phyloP scores from a whole-genome alignment of 2,113 vertebrate genomes.

The Nestor notabilis region DNA sequence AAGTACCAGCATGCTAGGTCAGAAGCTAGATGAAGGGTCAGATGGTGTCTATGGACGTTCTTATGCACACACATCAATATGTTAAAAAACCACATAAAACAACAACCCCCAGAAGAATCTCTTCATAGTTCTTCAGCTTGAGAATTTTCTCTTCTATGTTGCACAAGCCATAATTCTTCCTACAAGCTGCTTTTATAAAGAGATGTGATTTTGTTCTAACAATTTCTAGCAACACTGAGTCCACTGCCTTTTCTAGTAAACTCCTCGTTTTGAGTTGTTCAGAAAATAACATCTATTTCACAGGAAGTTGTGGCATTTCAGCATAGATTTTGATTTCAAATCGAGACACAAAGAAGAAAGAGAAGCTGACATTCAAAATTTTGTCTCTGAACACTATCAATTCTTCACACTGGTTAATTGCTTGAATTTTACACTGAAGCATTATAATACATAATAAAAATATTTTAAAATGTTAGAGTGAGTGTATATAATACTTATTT shows the following conservation, averaged over 20 bases:
- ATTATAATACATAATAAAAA: neutral
- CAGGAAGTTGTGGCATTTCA: neutral
- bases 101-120: rapidly evolving
- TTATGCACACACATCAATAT: rapidly evolving
- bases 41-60: neutral
- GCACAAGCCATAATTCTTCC: neutral
- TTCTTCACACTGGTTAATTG: neutral
- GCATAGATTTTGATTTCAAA: neutral
- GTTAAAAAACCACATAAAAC: neutral
- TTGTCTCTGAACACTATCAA: neutral
- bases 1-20: rapidly evolving
- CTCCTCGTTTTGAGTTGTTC: neutral
- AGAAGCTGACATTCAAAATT: neutral
- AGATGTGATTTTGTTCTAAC: neutral
- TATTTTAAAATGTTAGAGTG: neutral
- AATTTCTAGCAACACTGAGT: neutral
- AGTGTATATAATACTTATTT: neutral
- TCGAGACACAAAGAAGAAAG: neutral
- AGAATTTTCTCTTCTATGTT: neutral
- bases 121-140: neutral
- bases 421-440: neutral
- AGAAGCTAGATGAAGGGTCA: neutral
- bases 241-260: neutral
- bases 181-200: neutral
- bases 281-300: neutral